Conservation (phyloP, 2,797 vertebrate species). For the Lacerta agilis region DNA sequence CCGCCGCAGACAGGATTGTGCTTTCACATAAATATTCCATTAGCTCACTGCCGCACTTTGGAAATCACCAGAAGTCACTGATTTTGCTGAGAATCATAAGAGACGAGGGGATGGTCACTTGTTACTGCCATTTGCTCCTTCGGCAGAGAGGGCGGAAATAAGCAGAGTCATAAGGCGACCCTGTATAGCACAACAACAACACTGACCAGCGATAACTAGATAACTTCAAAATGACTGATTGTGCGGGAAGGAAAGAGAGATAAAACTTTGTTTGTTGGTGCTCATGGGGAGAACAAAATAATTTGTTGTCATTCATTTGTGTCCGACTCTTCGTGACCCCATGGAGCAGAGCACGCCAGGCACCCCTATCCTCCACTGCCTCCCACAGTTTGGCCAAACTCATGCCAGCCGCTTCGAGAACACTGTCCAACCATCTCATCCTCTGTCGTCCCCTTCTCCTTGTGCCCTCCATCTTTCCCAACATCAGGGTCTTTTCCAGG, state of each 20-base stretch:
- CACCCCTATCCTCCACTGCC: too few species aligned
- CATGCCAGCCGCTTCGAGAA: too few species aligned
- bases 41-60: constrained; percentile 66
- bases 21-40: constrained; percentile 81
- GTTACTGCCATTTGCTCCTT: constrained; percentile 53
- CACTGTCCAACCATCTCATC: too few species aligned
- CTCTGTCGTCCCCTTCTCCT: too few species aligned
- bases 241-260: constrained; percentile 32
- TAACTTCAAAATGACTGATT: constrained; percentile 32
- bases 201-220: background rate
- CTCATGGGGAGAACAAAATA: background rate
- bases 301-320: background rate
- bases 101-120: constrained; percentile 38
- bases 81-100: constrained; percentile 73
- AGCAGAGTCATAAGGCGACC: constrained; percentile 46
- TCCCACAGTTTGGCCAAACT: too few species aligned
- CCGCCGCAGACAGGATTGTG: constrained; percentile 58
- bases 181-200: constrained; percentile 1
- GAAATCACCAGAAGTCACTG: constrained; percentile 73
- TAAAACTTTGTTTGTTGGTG: background rate
- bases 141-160: constrained; percentile 41
- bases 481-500: too few species aligned
- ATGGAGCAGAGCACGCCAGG: too few species aligned
- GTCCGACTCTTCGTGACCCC: too few species aligned
- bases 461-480: too few species aligned